Conservation (phyloP, 2,113 vertebrate species). For the Sphaerodactylus townsendi region DNA sequence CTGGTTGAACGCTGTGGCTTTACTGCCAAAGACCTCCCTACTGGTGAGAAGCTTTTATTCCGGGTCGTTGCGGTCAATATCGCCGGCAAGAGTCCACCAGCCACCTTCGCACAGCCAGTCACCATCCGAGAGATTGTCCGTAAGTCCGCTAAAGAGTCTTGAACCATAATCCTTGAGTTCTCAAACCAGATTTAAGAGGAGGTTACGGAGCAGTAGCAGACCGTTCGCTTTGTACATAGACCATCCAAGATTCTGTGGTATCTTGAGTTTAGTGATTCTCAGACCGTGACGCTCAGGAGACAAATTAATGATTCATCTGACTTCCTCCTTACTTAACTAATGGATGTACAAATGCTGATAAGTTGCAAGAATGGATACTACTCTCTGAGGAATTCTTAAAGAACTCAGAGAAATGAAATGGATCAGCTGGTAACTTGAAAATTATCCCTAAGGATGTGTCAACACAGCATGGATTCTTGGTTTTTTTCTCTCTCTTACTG, state of each 20-base stretch:
- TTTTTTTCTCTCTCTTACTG: background rate
- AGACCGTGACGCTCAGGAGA: background rate
- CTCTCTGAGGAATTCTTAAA: background rate
- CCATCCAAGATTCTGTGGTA: background rate
- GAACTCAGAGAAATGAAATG: background rate
- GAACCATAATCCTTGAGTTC: background rate
- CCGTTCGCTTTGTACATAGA: background rate
- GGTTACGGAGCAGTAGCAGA: background rate
- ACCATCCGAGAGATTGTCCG: slow-evolving; percentile 87
- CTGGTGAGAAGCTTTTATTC: slow-evolving; percentile 84
- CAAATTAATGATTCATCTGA: too few relatives aligned
- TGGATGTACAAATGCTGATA: background rate
- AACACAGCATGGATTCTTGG: background rate
- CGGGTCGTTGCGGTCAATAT: slow-evolving; percentile 84
- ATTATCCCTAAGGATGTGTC: too few relatives aligned
- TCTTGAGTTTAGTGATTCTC: background rate
- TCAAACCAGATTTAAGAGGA: background rate
- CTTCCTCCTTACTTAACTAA: background rate
- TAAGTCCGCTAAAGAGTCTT: slow-evolving; percentile 58
- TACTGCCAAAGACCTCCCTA: slow-evolving; percentile 82
- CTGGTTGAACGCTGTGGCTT: slow-evolving; percentile 76
- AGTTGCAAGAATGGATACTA: background rate
- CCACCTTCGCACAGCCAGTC: slow-evolving; percentile 76
- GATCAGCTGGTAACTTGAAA: background rate
- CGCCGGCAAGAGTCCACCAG: slow-evolving; percentile 82